Base-by-base conservation (phyloP, 2,888 invertebrate genomes). In the Netelia melanura region DNA sequence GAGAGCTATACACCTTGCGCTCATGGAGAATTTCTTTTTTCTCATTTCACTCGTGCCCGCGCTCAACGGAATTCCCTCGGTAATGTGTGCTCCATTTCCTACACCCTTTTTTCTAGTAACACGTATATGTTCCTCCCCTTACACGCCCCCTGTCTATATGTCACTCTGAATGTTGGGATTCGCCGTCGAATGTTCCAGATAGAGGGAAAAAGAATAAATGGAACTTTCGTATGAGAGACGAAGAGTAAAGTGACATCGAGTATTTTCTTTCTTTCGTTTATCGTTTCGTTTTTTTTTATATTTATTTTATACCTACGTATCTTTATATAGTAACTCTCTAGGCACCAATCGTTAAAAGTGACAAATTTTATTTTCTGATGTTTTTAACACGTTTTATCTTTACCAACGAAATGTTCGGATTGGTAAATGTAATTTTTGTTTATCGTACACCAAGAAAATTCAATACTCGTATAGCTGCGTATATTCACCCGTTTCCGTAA, bases 61-160 rank as follows among this genome's bases (percentile, higher is more conserved):
- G 65, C 21, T 52, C 48, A 72, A 83, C 76, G 38, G 67, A 80
- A 61, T 80, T 77, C 72, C 72, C 85, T 72, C 67, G 79, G 25
- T 76, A 52, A 67, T 68, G 61, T 54, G 52, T 48, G 75, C 75
- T 75, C 74, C 64, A 64, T 75, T 67, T 72, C 43, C 44, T 64
- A 14, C 43, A 48, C 48, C 14, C 48, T 14, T 14, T 48, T 48
- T 48, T 48, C 11, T 14, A 11, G 11, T 48, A 14, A 14, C 48
- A 14, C 14, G 48, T 48, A 14, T 48, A 48, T 48, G 48, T 38
- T 6, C 38, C 38, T 38, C 6, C 38, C 38, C 6, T 6, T 6
- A 5, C 38, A 5, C 38, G 1, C 38, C 38, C 38, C 5, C 38
- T 38, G 38, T 3, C 38, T 38, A 38, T 38, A 8, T 67, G 43